phyloP scores from a whole-genome alignment of 2,797 vertebrate genomes.

The Myotis vivesi region DNA sequence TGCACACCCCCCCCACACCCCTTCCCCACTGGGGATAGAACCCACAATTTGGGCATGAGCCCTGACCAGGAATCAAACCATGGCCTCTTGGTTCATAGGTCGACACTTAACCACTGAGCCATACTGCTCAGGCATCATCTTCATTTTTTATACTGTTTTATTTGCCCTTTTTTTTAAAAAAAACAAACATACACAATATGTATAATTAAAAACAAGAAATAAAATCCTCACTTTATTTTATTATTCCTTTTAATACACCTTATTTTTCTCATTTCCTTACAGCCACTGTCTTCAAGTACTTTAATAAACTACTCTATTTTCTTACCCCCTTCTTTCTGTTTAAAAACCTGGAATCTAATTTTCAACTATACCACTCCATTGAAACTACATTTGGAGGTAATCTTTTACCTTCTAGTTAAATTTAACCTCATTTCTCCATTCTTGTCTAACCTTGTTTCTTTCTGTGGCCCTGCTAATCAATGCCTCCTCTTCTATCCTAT shows the following conservation, averaged over 20 bases:
- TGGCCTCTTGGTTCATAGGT: too few relatives aligned
- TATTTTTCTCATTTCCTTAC: not conserved
- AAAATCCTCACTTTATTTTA: not conserved
- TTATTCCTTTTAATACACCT: not conserved
- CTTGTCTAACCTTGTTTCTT: not conserved
- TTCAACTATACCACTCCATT: not conserved
- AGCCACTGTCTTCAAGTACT: not conserved
- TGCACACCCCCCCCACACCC: too few relatives aligned
- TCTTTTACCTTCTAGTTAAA: not conserved
- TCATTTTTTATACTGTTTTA: not conserved
- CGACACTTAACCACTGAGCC: too few relatives aligned
- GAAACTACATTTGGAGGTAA: not conserved
- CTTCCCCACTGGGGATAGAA: too few relatives aligned
- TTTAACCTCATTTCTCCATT: not conserved
- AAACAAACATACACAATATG: not conserved
- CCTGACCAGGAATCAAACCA: too few relatives aligned
- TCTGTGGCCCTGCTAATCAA: not conserved
- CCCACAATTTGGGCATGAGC: too few relatives aligned
- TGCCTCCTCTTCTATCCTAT: not conserved
- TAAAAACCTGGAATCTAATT: constrained; percentile 25
- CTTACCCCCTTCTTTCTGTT: not conserved
- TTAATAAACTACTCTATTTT: not conserved
- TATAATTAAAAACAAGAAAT: not conserved
- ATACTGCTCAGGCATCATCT: too few relatives aligned
- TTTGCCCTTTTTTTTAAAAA: not conserved